phyloP scores from a whole-genome alignment of 2,797 vertebrate genomes.

The Squalus acanthias region DNA sequence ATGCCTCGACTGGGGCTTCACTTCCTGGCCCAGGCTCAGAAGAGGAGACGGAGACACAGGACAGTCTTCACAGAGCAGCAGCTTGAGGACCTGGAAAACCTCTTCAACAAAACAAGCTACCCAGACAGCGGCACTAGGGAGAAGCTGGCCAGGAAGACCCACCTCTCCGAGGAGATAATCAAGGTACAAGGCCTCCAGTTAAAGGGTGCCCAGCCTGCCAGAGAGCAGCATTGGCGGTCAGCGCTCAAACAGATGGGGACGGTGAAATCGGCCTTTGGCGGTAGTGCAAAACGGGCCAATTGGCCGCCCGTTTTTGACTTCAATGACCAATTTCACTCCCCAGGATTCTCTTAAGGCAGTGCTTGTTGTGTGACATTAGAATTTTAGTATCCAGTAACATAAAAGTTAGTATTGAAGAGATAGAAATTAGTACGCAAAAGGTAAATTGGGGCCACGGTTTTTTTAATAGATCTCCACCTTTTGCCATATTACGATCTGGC shows the following conservation, averaged over 20 bases:
- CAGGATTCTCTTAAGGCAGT: background rate
- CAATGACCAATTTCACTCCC: background rate
- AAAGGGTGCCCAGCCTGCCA: background rate
- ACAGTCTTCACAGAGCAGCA: constrained; percentile 62
- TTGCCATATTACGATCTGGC: background rate
- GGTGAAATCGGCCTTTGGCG: background rate
- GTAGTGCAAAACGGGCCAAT: background rate
- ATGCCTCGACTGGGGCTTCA: constrained; percentile 30
- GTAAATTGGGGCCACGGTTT: background rate
- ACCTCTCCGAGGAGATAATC: constrained; percentile 18
- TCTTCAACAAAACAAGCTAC: constrained; percentile 55
- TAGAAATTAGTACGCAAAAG: background rate
- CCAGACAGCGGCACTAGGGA: constrained; percentile 44
- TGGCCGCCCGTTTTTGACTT: background rate
- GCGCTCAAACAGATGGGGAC: background rate
- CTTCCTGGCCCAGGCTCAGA: background rate
- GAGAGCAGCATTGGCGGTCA: background rate
- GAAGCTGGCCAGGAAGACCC: background rate
- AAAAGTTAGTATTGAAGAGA: background rate
- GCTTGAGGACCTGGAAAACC: constrained; percentile 53
- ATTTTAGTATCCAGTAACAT: background rate
- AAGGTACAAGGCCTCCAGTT: background rate
- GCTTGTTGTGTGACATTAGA: background rate
- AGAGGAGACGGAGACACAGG: constrained; percentile 48
- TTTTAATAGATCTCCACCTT: background rate